A percentile compares a stretch with the other conserved stretches of the same genome.
Evolutionary conservation across 2,797 vertebrate species (phyloP).

Genomic region (Phyllotis vaccarum): DNA sequence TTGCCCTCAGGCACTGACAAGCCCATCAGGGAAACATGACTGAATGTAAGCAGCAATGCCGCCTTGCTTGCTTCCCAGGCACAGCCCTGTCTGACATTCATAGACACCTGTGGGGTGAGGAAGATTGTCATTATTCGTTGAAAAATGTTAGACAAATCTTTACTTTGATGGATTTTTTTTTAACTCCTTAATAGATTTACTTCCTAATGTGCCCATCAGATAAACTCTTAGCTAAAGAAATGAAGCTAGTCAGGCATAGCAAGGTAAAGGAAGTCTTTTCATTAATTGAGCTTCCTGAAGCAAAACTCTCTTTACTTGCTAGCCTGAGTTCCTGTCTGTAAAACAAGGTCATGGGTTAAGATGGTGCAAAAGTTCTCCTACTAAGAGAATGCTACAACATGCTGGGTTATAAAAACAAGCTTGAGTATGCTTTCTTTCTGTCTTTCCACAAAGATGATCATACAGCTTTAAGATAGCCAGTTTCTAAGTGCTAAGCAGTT

Average conservation of each 20-base stretch:
- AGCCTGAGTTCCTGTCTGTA: constrained; percentile 3
- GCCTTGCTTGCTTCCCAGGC: constrained; percentile 4
- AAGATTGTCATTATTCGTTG: background rate
- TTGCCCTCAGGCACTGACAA: constrained; percentile 45
- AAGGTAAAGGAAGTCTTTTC: constrained; percentile 51
- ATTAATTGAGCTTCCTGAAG: constrained; percentile 43
- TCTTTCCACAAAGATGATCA: constrained; percentile 32
- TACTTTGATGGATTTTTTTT: background rate
- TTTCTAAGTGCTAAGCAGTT: background rate
- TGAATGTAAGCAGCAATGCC: background rate
- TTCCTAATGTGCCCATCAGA: background rate
- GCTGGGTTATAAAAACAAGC: background rate
- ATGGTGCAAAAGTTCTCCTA: background rate
- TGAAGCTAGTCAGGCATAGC: background rate
- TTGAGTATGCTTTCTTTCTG: background rate
- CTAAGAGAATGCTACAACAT: constrained; percentile 15
- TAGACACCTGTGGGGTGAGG: constrained; percentile 39
- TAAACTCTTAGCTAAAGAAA: background rate
- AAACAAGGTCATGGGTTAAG: background rate
- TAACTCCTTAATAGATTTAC: constrained; percentile 46
- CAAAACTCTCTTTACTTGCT: constrained; percentile 16
- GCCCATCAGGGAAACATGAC: constrained; percentile 11
- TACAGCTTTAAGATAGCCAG: background rate
- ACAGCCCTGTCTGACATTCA: constrained; percentile 8
- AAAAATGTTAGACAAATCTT: constrained; percentile 11